These are phyloP conservation scores for Trichomycterus rosablanca DNA, from an alignment of 2,113 vertebrate species.

Conservation along the genomic window DNA sequence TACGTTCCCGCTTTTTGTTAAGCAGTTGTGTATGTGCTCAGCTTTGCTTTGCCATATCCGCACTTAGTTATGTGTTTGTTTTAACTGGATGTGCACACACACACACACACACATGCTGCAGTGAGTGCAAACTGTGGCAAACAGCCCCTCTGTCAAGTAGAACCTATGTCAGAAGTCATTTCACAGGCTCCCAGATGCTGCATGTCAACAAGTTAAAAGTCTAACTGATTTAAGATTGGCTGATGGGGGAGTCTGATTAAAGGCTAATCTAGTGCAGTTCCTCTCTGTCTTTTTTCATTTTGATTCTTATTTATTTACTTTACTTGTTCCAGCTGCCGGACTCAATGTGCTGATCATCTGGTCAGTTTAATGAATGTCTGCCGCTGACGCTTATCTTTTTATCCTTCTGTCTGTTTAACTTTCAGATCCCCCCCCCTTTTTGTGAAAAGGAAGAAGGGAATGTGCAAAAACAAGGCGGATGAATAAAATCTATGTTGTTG, in stretches of 20 bases:
- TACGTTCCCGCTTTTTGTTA: too few species aligned
- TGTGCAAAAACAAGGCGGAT: too few species aligned
- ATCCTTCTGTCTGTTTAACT: slow-evolving; percentile 64
- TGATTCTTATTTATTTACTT: slow-evolving; percentile 55
- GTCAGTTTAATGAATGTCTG: slow-evolving; percentile 51
- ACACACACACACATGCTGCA: slow-evolving; percentile 19
- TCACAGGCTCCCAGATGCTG: slow-evolving; percentile 46
- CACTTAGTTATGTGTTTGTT: too few species aligned
- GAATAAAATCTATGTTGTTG: too few species aligned
- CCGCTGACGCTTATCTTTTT: slow-evolving; percentile 27
- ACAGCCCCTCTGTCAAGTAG: slow-evolving; percentile 27
- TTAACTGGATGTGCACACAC: neutral
- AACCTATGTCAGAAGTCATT: slow-evolving; percentile 47
- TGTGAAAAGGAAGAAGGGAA: neutral
- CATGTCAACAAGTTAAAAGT: slow-evolving; percentile 43
- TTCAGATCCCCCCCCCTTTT: slow-evolving; percentile 33
- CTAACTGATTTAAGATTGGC: slow-evolving; percentile 52
- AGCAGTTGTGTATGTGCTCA: too few species aligned
- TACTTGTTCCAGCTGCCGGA: slow-evolving; percentile 63
- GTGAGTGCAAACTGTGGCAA: neutral
- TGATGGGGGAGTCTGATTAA: slow-evolving; percentile 57
- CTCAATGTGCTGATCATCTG: slow-evolving; percentile 58
- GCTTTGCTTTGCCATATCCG: too few species aligned
- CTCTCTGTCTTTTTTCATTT: slow-evolving; percentile 52
- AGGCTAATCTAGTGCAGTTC: slow-evolving; percentile 44